These are phyloP conservation scores for Ranitomeya imitator DNA, from an alignment of 2,113 vertebrate species.

Conservation along the genomic window DNA sequence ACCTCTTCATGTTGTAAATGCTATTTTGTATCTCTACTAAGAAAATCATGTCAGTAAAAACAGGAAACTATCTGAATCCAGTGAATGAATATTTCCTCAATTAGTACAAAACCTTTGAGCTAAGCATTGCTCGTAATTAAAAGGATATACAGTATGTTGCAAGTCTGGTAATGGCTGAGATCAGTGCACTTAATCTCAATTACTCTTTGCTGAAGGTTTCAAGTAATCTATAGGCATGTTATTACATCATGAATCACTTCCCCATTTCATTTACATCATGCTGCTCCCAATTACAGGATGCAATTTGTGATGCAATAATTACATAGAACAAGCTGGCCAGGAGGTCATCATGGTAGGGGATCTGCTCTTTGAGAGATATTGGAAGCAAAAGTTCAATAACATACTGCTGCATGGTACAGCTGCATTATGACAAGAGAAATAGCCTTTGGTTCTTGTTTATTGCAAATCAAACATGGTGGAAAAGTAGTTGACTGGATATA, in stretches of 20 bases:
- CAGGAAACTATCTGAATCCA: background rate
- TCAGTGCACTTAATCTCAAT: background rate
- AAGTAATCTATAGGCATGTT: background rate
- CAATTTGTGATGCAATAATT: conserved; percentile 26
- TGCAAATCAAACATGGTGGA: background rate
- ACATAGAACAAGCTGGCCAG: background rate
- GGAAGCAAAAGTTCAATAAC: background rate
- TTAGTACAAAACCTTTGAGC: background rate
- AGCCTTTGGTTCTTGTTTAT: background rate
- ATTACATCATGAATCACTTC: conserved; percentile 39
- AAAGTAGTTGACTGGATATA: background rate
- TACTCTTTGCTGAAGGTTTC: background rate
- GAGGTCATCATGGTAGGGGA: background rate
- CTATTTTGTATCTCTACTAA: background rate
- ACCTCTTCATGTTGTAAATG: background rate
- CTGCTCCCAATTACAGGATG: conserved; percentile 19
- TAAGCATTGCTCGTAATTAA: background rate
- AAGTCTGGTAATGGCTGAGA: conserved; percentile 3
- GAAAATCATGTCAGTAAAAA: background rate
- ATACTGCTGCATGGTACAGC: background rate
- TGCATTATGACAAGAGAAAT: background rate
- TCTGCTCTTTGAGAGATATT: background rate
- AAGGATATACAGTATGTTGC: conserved; percentile 5
- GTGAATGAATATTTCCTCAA: background rate
- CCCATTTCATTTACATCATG: conserved; percentile 11